Percentiles rank a stretch among this genome's conserved stretches.
Evolutionary conservation across 2,797 vertebrate species (phyloP).

Genomic region (Siniperca obscura): DNA sequence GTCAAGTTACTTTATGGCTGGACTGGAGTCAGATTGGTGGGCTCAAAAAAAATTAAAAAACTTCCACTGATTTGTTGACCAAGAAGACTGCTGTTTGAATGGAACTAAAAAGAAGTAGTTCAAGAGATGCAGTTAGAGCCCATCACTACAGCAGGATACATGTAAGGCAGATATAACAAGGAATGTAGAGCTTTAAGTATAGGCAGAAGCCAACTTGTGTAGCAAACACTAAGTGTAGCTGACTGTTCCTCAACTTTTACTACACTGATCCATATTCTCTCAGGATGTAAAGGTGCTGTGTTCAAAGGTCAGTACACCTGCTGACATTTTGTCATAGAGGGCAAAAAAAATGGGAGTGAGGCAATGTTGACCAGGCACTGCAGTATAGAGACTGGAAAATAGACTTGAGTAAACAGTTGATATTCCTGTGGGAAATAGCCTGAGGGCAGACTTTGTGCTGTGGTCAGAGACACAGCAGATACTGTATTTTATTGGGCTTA

Average conservation of each 20-base stretch:
- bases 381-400: slow-evolving; percentile 20
- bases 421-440: slow-evolving; percentile 56
- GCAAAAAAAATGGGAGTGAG: slow-evolving; percentile 4
- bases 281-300: not conserved
- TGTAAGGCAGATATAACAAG: not conserved
- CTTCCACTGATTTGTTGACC: not conserved
- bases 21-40: not conserved
- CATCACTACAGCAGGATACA: not conserved
- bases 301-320: slow-evolving; percentile 30
- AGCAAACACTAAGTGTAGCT: not conserved
- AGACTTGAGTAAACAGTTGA: slow-evolving; percentile 37
- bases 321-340: slow-evolving; percentile 27
- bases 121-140: not conserved
- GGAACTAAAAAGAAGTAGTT: not conserved
- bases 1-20: not conserved
- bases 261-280: not conserved
- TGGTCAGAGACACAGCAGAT: slow-evolving; percentile 43
- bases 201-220: not conserved
- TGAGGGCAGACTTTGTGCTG: slow-evolving; percentile 41
- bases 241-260: not conserved
- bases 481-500: slow-evolving; percentile 44
- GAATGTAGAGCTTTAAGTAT: not conserved
- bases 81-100: not conserved
- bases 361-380: slow-evolving; percentile 23
- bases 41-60: not conserved